Evolutionary conservation across 2,888 invertebrate species (phyloP).

Genomic region (Drosophila seclusa): DNA sequence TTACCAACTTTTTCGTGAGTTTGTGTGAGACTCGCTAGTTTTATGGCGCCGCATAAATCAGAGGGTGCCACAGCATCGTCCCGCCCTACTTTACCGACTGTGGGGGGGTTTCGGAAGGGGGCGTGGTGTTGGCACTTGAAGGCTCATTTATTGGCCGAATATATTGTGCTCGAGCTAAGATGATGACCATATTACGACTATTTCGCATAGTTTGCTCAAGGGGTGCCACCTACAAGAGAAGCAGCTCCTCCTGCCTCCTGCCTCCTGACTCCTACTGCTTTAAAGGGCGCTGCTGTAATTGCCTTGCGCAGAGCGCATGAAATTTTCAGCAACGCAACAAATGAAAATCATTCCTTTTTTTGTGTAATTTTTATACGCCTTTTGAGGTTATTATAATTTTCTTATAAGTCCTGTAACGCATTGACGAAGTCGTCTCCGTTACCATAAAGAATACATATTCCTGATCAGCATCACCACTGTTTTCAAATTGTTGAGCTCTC

Average conservation of each 20-base stretch:
- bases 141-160: constrained; percentile 56
- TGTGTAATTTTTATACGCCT: background rate
- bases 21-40: constrained; percentile 30
- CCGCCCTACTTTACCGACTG: background rate
- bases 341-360: constrained; percentile 59
- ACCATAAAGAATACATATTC: background rate
- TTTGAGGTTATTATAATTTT: background rate
- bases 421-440: background rate
- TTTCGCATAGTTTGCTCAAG: constrained; percentile 45
- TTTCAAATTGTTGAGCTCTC: background rate
- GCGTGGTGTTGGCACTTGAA: constrained; percentile 44
- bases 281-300: constrained; percentile 54
- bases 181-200: constrained; percentile 59
- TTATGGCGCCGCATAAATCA: constrained; percentile 71
- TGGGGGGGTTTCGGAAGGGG: background rate
- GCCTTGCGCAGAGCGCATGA: constrained; percentile 65
- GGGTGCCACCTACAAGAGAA: background rate
- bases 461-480: background rate
- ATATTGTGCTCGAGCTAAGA: constrained; percentile 47
- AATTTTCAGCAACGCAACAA: constrained; percentile 75
- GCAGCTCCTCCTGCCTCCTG: background rate
- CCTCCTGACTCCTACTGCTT: background rate
- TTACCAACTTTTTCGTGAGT: constrained; percentile 1
- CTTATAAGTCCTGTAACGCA: background rate
- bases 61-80: constrained; percentile 28